Percentiles rank a stretch among this genome's conserved stretches.
phyloP scores from a whole-genome alignment of 2,888 invertebrate species.

The Abrostola tripartita region DNA sequence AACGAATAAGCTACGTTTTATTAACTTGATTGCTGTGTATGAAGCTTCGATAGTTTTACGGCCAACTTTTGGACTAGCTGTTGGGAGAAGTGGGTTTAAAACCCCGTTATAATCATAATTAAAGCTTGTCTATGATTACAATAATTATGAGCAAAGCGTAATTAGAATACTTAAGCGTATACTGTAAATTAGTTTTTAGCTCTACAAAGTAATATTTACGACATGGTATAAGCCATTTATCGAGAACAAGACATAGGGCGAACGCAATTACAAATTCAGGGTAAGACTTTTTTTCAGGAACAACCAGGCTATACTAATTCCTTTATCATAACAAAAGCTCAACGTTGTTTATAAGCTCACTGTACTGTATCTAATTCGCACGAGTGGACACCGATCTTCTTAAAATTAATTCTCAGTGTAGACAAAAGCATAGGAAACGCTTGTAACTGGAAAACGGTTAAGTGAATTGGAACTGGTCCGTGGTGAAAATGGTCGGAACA shows the following conservation, averaged over 20 bases:
- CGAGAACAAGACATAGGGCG: too few relatives aligned
- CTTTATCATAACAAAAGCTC: conserved; percentile 44
- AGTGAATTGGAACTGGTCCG: conserved; percentile 38
- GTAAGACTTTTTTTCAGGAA: conserved; percentile 14
- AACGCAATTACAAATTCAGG: not conserved
- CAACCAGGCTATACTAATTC: conserved; percentile 31
- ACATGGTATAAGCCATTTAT: too few relatives aligned
- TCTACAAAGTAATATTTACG: too few relatives aligned
- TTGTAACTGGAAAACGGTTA: conserved; percentile 55
- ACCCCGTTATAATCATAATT: too few relatives aligned
- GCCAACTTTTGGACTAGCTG: not conserved
- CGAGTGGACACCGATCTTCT: conserved; percentile 62
- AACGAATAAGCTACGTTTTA: conserved; percentile 1
- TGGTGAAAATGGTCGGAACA: conserved; percentile 35
- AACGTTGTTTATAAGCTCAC: conserved; percentile 43
- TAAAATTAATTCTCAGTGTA: conserved; percentile 58
- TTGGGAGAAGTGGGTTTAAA: too few relatives aligned
- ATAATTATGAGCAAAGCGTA: too few relatives aligned
- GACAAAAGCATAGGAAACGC: conserved; percentile 52
- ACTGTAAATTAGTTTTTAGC: too few relatives aligned
- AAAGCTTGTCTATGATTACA: too few relatives aligned
- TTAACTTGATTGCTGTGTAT: not conserved
- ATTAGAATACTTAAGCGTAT: too few relatives aligned
- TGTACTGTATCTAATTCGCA: conserved; percentile 55
- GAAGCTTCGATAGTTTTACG: conserved; percentile 1